Conservation (phyloP, 2,797 vertebrate genomes). For the Glossophaga mutica region DNA sequence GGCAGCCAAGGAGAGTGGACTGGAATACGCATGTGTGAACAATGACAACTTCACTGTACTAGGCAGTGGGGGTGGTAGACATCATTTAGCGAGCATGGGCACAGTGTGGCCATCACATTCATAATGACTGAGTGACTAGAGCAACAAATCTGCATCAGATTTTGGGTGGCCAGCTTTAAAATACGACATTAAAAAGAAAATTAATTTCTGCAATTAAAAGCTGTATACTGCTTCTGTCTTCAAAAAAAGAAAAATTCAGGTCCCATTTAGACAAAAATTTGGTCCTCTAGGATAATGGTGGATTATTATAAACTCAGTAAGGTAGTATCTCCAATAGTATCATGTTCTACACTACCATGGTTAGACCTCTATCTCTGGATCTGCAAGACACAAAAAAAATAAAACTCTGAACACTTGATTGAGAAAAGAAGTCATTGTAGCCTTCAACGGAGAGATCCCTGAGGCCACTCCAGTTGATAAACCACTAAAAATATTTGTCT, state of each 20-base stretch:
- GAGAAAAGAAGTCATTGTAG: neutral
- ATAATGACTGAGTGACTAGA: too few species aligned
- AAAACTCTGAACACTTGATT: neutral
- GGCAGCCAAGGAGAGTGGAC: too few species aligned
- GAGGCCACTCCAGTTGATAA: neutral
- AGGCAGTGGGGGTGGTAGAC: too few species aligned
- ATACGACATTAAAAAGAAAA: conserved; percentile 76
- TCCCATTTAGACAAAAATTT: conserved; percentile 13
- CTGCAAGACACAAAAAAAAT: conserved; percentile 14
- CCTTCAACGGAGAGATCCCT: neutral
- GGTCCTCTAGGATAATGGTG: neutral
- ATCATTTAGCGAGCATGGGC: too few species aligned
- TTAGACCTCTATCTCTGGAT: neutral
- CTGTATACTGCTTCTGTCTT: neutral
- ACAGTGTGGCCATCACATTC: too few species aligned
- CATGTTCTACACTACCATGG: neutral
- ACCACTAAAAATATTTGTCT: neutral
- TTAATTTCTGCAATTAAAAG: neutral
- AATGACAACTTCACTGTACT: too few species aligned
- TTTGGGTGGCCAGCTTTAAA: conserved; percentile 82
- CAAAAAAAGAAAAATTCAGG: neutral
- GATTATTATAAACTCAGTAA: neutral
- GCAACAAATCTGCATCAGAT: too few species aligned
- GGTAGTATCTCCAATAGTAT: neutral
- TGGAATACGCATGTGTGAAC: too few species aligned